Evolutionary conservation across 2,797 vertebrate species (phyloP).

Genomic region (Furcifer pardalis): DNA sequence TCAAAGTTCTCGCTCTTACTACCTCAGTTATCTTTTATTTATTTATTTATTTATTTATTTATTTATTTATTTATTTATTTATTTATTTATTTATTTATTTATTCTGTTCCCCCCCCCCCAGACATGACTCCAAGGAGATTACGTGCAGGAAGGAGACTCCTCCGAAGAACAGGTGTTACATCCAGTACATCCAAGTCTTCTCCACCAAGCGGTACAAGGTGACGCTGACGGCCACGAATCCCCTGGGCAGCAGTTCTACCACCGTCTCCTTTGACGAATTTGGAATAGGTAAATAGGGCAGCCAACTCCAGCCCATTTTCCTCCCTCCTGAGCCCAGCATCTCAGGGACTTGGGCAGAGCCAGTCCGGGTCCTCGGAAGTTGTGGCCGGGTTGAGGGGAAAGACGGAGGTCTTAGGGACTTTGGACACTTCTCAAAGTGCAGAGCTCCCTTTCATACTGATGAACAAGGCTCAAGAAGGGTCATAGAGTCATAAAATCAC

Average conservation of each 20-base stretch:
- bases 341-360: fast-evolving
- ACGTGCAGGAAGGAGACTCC: slow-evolving; percentile 86
- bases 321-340: too few species aligned
- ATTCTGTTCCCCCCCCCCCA: too few species aligned
- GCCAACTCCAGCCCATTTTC: not conserved
- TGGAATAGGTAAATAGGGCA: slow-evolving; percentile 82
- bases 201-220: slow-evolving; percentile 92
- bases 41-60: too few species aligned
- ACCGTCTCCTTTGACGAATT: slow-evolving; percentile 90
- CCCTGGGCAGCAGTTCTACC: slow-evolving; percentile 85
- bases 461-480: too few species aligned
- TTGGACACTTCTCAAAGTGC: too few species aligned
- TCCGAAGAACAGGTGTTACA: slow-evolving; percentile 95
- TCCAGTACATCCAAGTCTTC: slow-evolving; percentile 92
- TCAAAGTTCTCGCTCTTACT: not conserved
- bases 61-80: too few species aligned
- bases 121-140: slow-evolving; percentile 89
- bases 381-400: fast-evolving
- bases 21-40: too few species aligned
- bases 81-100: too few species aligned
- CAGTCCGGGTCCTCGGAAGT: not conserved
- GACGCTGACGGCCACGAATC: slow-evolving; percentile 90
- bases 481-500: too few species aligned
- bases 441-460: not conserved
- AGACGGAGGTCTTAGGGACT: too few species aligned